Conservation (phyloP, 2,113 vertebrate genomes). For the Myanophis thanlyinensis region DNA sequence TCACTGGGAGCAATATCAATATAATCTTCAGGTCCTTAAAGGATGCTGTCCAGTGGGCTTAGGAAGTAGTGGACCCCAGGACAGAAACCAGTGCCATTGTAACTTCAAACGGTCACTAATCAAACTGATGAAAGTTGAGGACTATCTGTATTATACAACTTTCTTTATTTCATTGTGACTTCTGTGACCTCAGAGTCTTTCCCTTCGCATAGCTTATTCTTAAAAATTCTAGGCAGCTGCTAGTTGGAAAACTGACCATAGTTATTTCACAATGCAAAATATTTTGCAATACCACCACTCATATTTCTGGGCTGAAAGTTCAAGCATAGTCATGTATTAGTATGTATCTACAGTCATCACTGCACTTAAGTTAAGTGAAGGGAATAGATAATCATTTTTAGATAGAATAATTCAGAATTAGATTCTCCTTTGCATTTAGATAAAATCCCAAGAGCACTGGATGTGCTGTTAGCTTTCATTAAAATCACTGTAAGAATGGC, state of each 20-base stretch:
- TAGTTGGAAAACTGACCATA: background rate
- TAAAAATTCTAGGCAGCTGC: background rate
- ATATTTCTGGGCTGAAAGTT: background rate
- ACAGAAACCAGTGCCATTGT: background rate
- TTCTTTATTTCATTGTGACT: background rate
- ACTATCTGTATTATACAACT: background rate
- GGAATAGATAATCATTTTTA: constrained; percentile 3
- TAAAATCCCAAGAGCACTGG: background rate
- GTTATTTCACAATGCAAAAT: background rate
- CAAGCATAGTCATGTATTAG: background rate
- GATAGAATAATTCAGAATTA: constrained; percentile 11
- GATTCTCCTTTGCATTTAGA: background rate
- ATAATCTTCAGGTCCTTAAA: background rate
- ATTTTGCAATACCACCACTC: background rate
- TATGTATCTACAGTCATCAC: background rate
- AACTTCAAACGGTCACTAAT: background rate
- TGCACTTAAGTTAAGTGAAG: background rate
- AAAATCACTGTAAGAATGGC: background rate
- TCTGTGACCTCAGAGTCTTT: background rate
- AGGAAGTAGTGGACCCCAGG: background rate
- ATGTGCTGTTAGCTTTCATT: background rate
- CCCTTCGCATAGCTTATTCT: background rate
- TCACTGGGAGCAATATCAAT: background rate
- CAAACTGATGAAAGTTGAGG: background rate
- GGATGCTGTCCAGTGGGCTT: background rate